Evolutionary conservation across 2,797 vertebrate genomes (phyloP).

Genomic region (Crenichthys baileyi): DNA sequence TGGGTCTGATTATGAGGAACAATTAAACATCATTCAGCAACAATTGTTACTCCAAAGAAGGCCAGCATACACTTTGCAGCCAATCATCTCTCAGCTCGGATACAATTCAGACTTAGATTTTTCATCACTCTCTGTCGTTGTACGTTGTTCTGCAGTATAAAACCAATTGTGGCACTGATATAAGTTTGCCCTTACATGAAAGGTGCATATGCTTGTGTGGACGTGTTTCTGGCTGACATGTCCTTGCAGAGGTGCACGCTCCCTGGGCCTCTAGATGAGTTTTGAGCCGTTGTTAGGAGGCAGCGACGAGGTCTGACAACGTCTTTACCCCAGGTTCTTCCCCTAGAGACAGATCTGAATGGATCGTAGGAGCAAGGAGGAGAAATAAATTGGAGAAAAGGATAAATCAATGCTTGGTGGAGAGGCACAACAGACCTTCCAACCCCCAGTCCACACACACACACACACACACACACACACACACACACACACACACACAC

Average conservation of each 20-base stretch:
- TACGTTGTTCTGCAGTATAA: constrained; percentile 50
- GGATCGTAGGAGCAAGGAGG: constrained; percentile 75
- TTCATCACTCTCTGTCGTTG: constrained; percentile 27
- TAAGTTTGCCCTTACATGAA: constrained; percentile 41
- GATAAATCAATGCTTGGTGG: constrained; percentile 83
- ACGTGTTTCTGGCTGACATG: constrained; percentile 16
- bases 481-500: too few species aligned
- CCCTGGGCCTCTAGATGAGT: constrained; percentile 61
- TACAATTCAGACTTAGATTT: constrained; percentile 36
- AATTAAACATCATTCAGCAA: constrained; percentile 60
- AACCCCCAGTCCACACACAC: constrained; percentile 76
- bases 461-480: too few species aligned
- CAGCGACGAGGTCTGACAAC: constrained; percentile 58
- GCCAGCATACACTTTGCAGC: constrained; percentile 20
- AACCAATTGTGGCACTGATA: constrained; percentile 48
- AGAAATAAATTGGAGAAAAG: constrained; percentile 85
- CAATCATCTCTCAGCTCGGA: constrained; percentile 39
- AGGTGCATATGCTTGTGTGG: constrained; percentile 11
- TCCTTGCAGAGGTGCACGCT: constrained; percentile 62
- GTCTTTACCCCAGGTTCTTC: constrained; percentile 72
- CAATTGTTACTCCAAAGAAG: constrained; percentile 37
- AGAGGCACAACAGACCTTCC: constrained; percentile 82
- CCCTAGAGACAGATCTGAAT: constrained; percentile 80
- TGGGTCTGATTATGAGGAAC: constrained; percentile 54
- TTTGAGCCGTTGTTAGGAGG: constrained; percentile 69